Evolutionary conservation across 1,140 invertebrate genomes (phyloP), one percentile per base, ranked within the genome.

Genomic region (Cotesia typhae): DNA sequence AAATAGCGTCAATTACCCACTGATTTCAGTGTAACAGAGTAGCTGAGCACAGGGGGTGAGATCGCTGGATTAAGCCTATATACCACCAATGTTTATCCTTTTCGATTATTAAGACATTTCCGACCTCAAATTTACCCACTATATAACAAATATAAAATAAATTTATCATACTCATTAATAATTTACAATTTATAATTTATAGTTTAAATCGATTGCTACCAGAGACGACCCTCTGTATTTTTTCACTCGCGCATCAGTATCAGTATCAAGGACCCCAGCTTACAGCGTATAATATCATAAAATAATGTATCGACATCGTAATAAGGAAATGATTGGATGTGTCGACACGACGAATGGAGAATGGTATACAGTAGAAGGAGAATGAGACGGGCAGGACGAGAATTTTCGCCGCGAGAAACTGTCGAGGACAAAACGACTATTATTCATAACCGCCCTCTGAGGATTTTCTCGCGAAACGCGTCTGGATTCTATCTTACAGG

Each of bases 1-100:
- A 83, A 84, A 85, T 84, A 81, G 84, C 84, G 83, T 85, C 85
- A 86, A 87, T 87, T 87, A 86, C 81, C 81, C 81, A 82, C 80
- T 84, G 84, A 85, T 86, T 86, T 84, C 77, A 77, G 53, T 55
- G 28, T 28, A 28, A 1, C 28, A 28, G 1, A 28, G 28, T 28
- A 28, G 28, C 28, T 28, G 28, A 20, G 53, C 3, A 55, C 5
- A 1, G 77, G 80, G 81, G 81, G 78, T 74, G 80, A 53, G 53
- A 85, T 82, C 80, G 73, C 59, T 65, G 81, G 84, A 83, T 85
- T 85, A 85, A 78, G 74, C 41, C 41, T 47, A 63, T 78, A 77
- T 76, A 76, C 83, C 82, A 74, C 81, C 77, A 82, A 77, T 78
- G 77, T 77, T 82, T 79, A 85, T 84, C 78, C 75, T 78, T 81